Evolutionary conservation across 2,113 vertebrate genomes (phyloP), one percentile per base, ranked within the genome.

Genomic region (mouse (Mus musculus)): DNA sequence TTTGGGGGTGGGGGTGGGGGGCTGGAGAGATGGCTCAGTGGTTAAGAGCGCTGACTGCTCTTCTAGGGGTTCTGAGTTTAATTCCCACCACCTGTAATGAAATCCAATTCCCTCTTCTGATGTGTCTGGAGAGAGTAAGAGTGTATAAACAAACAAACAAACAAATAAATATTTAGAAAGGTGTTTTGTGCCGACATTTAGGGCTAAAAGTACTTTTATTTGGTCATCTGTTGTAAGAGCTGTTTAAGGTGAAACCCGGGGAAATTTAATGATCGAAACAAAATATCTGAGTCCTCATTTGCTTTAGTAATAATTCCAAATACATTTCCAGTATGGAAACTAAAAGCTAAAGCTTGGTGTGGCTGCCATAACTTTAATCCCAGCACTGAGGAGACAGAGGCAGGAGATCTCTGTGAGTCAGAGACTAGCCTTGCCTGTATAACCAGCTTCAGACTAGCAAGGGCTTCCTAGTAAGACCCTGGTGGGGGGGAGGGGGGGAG

Each of bases 251-350:
- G 65, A 92, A 97, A 71, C 24, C 33, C 71, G 73, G 13, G 24
- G 19, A 91, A 88, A 91, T 94, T 72, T 87, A 93, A 94, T 52
- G 69, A 84, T 93, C 19, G 71, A 36, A 89, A 95, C 69, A 88
- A 93, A 95, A 49, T 87, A 80, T 24, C 42, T 65, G 7, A 22
- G 28, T 93, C 88, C 39, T 65, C 33, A 13, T 92, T 95, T 87
- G n/a, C 71, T 67, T 95, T 80, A 84, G 39, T 67, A 28, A 28
- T 52, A 39, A 93, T 78, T 95, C 81, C 36, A 93, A 95, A 91
- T 88, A 46, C n/a, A 82, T 91, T 42, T 86, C 69, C 56, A 88
- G 89, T 93, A 93, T n/a, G 59, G n/a, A 94, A 94, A 84, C 95
- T 69, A 95, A 95, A 88, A 89, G 59, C 42, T 54, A 54, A 54